These are phyloP conservation scores for Mimachlamys varia DNA, from an alignment of 2,888 invertebrate species.

Conservation along the genomic window DNA sequence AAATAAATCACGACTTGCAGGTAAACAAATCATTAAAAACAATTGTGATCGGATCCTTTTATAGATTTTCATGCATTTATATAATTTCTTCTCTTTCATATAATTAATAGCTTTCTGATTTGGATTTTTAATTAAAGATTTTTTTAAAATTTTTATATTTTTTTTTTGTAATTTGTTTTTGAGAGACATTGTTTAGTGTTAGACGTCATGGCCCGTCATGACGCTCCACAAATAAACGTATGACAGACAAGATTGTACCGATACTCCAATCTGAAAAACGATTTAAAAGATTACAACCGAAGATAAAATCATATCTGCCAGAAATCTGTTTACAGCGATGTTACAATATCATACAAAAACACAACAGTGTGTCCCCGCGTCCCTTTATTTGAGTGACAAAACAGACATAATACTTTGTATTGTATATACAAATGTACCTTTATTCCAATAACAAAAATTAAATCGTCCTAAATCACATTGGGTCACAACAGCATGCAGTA, in stretches of 20 bases:
- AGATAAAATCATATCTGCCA: not conserved
- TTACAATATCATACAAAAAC: not conserved
- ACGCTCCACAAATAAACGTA: not conserved
- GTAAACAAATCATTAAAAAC: too few species aligned
- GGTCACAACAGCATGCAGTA: not conserved
- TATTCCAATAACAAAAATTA: slow-evolving; percentile 30
- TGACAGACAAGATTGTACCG: not conserved
- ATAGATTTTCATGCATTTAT: too few species aligned
- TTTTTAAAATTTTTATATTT: not conserved
- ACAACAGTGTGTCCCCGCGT: not conserved
- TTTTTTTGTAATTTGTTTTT: not conserved
- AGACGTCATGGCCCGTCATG: not conserved
- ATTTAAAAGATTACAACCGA: not conserved
- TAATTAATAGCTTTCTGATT: too few species aligned
- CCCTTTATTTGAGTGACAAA: not conserved
- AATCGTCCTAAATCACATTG: slow-evolving; percentile 1
- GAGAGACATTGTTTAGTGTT: too few species aligned
- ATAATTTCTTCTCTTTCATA: too few species aligned
- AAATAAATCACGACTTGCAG: too few species aligned
- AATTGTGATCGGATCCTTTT: too few species aligned
- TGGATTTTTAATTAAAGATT: not conserved
- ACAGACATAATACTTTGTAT: not conserved
- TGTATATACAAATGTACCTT: not conserved
- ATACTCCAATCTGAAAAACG: not conserved
- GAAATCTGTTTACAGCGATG: not conserved